Evolutionary conservation across 1,140 invertebrate genomes (phyloP).

Genomic region (Drosophila mauritiana): DNA sequence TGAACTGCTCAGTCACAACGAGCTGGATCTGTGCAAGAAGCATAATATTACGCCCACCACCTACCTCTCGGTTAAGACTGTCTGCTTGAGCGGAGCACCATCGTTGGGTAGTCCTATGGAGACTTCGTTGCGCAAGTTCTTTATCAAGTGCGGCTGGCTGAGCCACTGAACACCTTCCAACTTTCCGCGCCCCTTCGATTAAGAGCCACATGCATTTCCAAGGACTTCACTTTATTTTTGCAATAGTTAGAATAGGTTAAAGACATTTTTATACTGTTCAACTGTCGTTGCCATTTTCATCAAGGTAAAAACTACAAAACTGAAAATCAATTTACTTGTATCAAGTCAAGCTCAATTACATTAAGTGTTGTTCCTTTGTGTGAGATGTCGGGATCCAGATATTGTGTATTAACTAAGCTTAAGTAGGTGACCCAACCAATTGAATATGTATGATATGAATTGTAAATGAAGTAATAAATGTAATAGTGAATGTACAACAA

Average conservation of each 20-base stretch:
- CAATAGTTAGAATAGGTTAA: conserved; percentile 44
- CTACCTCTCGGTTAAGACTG: conserved; percentile 86
- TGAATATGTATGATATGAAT: conserved; percentile 64
- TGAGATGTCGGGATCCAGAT: conserved; percentile 45
- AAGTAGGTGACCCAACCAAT: conserved; percentile 72
- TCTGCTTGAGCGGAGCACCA: conserved; percentile 84
- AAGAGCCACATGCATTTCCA: conserved; percentile 39
- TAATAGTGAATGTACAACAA: conserved; percentile 51
- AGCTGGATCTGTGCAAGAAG: conserved; percentile 85
- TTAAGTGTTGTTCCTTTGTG: conserved; percentile 45
- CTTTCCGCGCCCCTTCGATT: conserved; percentile 4
- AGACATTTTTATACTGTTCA: conserved; percentile 63
- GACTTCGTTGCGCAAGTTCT: conserved; percentile 78
- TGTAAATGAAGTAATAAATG: conserved; percentile 71
- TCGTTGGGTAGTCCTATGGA: conserved; percentile 74
- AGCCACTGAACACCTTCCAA: conserved; percentile 56
- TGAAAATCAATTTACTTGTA: conserved; percentile 64
- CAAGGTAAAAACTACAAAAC: conserved; percentile 45
- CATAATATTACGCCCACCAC: conserved; percentile 86
- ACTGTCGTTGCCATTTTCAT: conserved; percentile 62
- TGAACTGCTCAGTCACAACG: conserved; percentile 84
- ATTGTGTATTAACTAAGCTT: conserved; percentile 50
- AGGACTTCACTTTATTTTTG: conserved; percentile 63
- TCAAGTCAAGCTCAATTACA: conserved; percentile 63
- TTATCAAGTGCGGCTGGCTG: conserved; percentile 84